Percentiles rank a stretch among this genome's conserved stretches.
Evolutionary conservation across 1,140 invertebrate genomes (phyloP).

Genomic region (Drosophila nasuta): DNA sequence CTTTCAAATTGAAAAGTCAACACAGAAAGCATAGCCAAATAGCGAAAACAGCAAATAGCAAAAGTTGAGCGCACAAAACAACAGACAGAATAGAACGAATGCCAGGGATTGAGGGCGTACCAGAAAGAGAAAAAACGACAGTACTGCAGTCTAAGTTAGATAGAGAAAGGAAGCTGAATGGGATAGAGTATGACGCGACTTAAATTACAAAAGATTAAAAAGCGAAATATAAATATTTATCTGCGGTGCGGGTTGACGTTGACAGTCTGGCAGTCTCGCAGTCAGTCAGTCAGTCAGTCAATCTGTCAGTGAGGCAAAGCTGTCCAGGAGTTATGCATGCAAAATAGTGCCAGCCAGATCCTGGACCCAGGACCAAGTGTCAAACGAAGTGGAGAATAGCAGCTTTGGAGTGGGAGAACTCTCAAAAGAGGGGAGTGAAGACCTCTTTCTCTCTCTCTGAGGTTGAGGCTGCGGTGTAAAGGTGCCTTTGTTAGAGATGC

Average conservation of each 20-base stretch:
- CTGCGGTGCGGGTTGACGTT: slow-evolving; percentile 64
- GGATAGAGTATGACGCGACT: slow-evolving; percentile 62
- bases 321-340: slow-evolving; percentile 55
- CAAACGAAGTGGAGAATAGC: not conserved
- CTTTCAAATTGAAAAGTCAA: slow-evolving; percentile 83
- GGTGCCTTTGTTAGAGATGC: slow-evolving; percentile 66
- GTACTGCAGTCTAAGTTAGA: not conserved
- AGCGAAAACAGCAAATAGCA: slow-evolving; percentile 65
- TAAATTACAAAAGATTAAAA: slow-evolving; percentile 83
- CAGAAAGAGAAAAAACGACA: not conserved
- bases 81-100: not conserved
- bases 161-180: not conserved
- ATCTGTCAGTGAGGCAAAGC: slow-evolving; percentile 19
- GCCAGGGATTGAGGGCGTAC: slow-evolving; percentile 3
- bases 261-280: slow-evolving; percentile 37
- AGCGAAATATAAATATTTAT: slow-evolving; percentile 83
- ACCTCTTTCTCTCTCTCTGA: not conserved
- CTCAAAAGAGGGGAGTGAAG: not conserved
- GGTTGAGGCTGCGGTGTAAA: slow-evolving; percentile 49
- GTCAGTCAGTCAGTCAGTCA: slow-evolving; percentile 10
- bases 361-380: slow-evolving; percentile 31
- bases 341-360: slow-evolving; percentile 59
- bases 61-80: slow-evolving; percentile 64
- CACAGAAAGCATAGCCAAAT: slow-evolving; percentile 78
- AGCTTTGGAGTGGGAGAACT: not conserved